Conservation (phyloP, 2,113 vertebrate species). For the Odobenus rosmarus region DNA sequence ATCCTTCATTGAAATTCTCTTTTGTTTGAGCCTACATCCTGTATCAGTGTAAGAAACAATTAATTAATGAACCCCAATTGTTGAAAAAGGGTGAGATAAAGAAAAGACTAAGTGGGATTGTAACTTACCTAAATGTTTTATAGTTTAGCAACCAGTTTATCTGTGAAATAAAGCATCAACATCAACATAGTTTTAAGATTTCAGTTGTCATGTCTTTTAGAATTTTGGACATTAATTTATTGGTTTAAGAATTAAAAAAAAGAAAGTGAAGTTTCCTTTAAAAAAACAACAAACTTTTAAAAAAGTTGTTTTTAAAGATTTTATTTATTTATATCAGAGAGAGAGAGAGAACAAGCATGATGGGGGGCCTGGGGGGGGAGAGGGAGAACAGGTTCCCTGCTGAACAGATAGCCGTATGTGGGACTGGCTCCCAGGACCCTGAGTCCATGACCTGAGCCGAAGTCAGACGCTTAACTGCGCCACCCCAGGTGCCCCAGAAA, state of each 20-base stretch:
- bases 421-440: too few species aligned
- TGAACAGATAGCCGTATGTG: too few species aligned
- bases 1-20: conserved; percentile 76
- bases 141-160: conserved; percentile 62
- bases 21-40: conserved; percentile 74
- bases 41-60: conserved; percentile 62
- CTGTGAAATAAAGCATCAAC: conserved; percentile 66
- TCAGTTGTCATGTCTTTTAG: conserved; percentile 44
- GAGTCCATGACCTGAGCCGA: too few species aligned
- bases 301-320: too few species aligned
- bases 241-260: conserved; percentile 5
- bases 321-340: too few species aligned
- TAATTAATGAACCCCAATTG: conserved; percentile 71
- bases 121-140: conserved; percentile 68
- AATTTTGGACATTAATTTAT: conserved; percentile 65
- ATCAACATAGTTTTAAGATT: conserved; percentile 59
- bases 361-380: too few species aligned
- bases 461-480: background rate
- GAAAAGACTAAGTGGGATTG: conserved; percentile 3
- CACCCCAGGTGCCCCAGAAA: background rate
- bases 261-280: conserved; percentile 50
- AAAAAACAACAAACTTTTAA: background rate
- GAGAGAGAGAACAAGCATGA: too few species aligned
- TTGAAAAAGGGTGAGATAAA: conserved; percentile 48
- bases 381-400: too few species aligned